Conservation (phyloP, 2,888 invertebrate species). For the Lagria hirta region DNA sequence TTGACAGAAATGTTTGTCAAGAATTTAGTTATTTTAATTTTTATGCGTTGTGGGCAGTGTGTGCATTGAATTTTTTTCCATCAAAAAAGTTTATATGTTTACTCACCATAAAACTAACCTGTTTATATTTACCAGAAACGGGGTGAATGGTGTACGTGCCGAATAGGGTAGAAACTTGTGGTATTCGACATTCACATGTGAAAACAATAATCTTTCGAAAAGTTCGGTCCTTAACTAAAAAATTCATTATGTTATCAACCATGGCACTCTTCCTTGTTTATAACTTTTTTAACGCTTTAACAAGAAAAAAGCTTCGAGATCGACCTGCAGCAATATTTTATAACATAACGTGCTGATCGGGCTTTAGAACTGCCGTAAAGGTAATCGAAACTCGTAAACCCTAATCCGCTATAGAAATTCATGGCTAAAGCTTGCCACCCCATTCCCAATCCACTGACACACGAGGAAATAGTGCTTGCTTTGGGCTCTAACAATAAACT, state of each 20-base stretch:
- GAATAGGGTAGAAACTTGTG: conserved; percentile 40
- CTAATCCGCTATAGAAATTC: conserved; percentile 52
- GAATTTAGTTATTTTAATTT: no score
- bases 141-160: conserved; percentile 21
- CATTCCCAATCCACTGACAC: conserved; percentile 14
- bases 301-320: conserved; percentile 31
- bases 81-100: conserved; percentile 38
- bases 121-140: conserved; percentile 32
- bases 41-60: no score
- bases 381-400: conserved; percentile 55
- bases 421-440: conserved; percentile 33
- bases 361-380: conserved; percentile 52
- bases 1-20: no score
- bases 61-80: conserved; percentile 17
- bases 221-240: background rate
- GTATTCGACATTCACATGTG: conserved; percentile 47
- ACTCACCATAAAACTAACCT: conserved; percentile 40
- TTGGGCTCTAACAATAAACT: no score
- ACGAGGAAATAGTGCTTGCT: no score
- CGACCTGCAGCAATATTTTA: conserved; percentile 52
- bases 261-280: no score
- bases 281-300: no score
- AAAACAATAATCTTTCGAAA: conserved; percentile 32
- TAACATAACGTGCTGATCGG: conserved; percentile 46
- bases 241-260: no score